Percentiles rank a stretch among this genome's conserved stretches.
These are phyloP conservation scores for Alloplasta piceator DNA, from an alignment of 2,888 invertebrate genomes.

Conservation along the genomic window DNA sequence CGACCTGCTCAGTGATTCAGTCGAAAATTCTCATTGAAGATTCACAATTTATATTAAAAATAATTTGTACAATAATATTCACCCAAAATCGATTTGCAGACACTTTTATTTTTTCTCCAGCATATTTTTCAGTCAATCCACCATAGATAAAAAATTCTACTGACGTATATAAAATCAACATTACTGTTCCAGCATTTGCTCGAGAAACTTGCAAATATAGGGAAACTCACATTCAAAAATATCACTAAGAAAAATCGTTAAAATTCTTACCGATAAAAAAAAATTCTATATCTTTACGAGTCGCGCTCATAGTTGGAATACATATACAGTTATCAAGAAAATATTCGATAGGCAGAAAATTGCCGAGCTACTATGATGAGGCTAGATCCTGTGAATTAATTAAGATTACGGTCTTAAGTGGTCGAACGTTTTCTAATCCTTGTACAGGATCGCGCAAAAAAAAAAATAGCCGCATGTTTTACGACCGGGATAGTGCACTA, in stretches of 20 bases:
- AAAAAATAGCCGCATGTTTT: slow-evolving; percentile 25
- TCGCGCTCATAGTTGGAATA: neutral
- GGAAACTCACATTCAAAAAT: too few relatives aligned
- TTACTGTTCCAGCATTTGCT: neutral
- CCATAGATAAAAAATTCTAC: too few relatives aligned
- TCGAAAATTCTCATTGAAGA: too few relatives aligned
- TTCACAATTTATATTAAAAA: too few relatives aligned
- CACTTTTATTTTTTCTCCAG: too few relatives aligned
- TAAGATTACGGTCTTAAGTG: slow-evolving; percentile 49
- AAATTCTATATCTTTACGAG: neutral
- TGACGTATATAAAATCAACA: too few relatives aligned
- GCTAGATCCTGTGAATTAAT: slow-evolving; percentile 44
- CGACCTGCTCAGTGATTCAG: too few relatives aligned
- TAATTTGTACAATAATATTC: too few relatives aligned
- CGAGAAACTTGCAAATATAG: neutral
- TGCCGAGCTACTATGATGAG: slow-evolving; percentile 27
- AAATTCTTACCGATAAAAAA: too few relatives aligned
- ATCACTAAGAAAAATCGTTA: too few relatives aligned
- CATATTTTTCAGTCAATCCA: too few relatives aligned
- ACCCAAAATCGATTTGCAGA: too few relatives aligned
- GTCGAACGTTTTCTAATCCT: slow-evolving; percentile 54
- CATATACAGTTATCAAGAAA: neutral
- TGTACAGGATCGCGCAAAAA: slow-evolving; percentile 22
- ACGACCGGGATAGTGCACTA: slow-evolving; percentile 15
- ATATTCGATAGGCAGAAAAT: slow-evolving; percentile 2